phyloP scores from a whole-genome alignment of 2,113 vertebrate genomes.

The Indicator maculatus region DNA sequence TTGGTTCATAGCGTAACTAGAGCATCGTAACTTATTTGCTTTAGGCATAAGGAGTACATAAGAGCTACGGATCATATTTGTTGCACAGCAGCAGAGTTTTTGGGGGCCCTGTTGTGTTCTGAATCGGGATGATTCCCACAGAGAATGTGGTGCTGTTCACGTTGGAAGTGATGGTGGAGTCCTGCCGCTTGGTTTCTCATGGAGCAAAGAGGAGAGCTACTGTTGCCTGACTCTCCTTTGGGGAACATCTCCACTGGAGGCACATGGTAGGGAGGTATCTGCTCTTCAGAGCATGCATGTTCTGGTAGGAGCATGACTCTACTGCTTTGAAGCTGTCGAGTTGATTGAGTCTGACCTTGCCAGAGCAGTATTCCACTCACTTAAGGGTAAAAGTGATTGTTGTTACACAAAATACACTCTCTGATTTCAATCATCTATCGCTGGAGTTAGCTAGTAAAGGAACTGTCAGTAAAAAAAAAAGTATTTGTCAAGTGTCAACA shows the following conservation, averaged over 20 bases:
- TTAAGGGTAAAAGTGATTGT: not conserved
- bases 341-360: not conserved
- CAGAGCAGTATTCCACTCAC: not conserved
- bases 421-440: not conserved
- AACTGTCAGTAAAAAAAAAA: slow-evolving; percentile 4
- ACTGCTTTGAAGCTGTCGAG: not conserved
- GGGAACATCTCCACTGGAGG: not conserved
- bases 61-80: not conserved
- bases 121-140: not conserved
- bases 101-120: not conserved
- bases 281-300: fast-evolving
- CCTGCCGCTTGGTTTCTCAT: not conserved
- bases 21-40: not conserved
- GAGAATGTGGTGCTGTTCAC: not conserved
- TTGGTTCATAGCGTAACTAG: not conserved
- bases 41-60: fast-evolving
- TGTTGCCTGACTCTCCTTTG: fast-evolving
- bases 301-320: not conserved
- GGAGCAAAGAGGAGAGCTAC: not conserved
- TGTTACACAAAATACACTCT: not conserved
- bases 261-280: fast-evolving
- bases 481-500: slow-evolving; percentile 17
- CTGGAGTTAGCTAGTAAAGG: not conserved
- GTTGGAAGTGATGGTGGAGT: not conserved
- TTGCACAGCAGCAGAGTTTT: not conserved